Evolutionary conservation across 2,797 vertebrate species (phyloP).

Genomic region (Pteropus rufus): DNA sequence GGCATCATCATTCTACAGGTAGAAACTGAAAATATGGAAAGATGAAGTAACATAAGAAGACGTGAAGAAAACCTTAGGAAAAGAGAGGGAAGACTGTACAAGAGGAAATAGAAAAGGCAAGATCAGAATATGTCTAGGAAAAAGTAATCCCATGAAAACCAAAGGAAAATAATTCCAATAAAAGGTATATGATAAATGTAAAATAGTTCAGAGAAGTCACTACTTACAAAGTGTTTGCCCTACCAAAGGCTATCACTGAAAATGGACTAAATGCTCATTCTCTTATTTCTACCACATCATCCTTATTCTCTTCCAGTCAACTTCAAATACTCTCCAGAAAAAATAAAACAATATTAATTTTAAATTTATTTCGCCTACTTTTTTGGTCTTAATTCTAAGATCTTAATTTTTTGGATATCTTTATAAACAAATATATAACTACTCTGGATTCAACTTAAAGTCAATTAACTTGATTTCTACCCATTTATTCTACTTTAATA

Average conservation of each 20-base stretch:
- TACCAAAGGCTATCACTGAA: background rate
- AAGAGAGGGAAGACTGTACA: background rate
- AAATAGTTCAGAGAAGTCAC: conserved; percentile 7
- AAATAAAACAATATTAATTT: background rate
- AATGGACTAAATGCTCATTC: background rate
- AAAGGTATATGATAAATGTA: background rate
- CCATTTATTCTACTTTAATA: background rate
- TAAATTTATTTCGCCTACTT: background rate
- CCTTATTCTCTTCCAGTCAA: background rate
- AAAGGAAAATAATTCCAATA: conserved; percentile 22
- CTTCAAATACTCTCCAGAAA: background rate
- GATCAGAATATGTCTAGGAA: background rate
- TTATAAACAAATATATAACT: background rate
- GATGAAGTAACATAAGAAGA: background rate
- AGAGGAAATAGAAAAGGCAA: background rate
- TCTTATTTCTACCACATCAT: background rate
- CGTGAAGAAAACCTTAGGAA: background rate
- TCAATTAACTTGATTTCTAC: background rate
- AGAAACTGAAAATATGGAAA: background rate
- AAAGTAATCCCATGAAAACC: background rate
- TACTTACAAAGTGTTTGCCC: conserved; percentile 24
- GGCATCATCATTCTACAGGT: background rate
- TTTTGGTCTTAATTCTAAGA: background rate
- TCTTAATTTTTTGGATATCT: background rate
- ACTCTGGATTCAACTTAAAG: conserved; percentile 16